Evolutionary conservation across 2,113 vertebrate genomes (phyloP).

Genomic region (Sigmodon hispidus): DNA sequence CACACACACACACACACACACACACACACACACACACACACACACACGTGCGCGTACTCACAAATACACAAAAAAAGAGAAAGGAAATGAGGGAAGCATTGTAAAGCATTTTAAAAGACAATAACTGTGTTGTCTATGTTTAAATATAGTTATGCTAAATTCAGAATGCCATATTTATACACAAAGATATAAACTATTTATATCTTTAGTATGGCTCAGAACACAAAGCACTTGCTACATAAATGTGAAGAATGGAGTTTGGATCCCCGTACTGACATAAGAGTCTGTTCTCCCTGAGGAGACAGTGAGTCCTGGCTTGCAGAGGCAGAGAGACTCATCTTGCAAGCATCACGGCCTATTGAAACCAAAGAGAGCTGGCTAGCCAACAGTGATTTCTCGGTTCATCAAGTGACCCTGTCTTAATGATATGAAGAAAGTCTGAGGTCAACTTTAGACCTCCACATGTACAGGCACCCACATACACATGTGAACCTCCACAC

Average conservation of each 20-base stretch:
- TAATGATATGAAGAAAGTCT: background rate
- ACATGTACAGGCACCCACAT: too few species aligned
- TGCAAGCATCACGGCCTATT: background rate
- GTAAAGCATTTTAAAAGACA: constrained; percentile 22
- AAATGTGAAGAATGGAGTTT: background rate
- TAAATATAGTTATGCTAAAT: constrained; percentile 37
- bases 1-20: too few species aligned
- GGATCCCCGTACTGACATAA: background rate
- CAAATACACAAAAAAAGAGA: background rate
- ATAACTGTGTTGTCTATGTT: background rate
- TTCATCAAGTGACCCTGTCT: too few species aligned
- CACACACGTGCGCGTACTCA: too few species aligned
- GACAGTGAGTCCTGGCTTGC: background rate
- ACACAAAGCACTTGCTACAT: background rate
- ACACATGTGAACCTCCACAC: too few species aligned
- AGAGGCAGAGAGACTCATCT: background rate
- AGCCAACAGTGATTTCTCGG: too few species aligned
- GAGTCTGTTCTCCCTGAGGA: background rate
- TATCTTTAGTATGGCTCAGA: background rate
- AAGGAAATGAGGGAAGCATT: background rate
- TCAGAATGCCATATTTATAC: background rate
- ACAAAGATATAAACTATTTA: background rate
- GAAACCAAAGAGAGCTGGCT: background rate
- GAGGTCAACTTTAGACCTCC: background rate
- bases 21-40: background rate